These are phyloP conservation scores for Vireo griseus DNA, from an alignment of 2,797 vertebrate species.

Conservation along the genomic window DNA sequence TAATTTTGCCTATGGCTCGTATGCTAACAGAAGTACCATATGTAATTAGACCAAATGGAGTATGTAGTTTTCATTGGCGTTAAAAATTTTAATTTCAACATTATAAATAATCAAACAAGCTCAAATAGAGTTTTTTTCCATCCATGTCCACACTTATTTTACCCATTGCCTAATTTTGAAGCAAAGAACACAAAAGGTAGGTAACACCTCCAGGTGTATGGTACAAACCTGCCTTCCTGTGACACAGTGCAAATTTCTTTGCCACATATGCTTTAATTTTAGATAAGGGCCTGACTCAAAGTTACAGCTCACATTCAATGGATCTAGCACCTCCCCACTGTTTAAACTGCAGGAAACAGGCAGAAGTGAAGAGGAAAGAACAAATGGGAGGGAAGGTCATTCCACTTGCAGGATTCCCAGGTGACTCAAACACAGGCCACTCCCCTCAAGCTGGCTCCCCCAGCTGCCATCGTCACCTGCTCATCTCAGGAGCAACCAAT, in stretches of 20 bases:
- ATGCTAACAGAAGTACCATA: neutral
- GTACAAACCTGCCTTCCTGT: neutral
- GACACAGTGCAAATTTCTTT: neutral
- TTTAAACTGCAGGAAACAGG: neutral
- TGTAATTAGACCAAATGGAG: neutral
- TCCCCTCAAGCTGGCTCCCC: fast-evolving
- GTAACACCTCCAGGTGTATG: neutral
- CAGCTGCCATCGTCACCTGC: neutral
- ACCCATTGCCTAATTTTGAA: neutral
- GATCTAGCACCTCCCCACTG: neutral
- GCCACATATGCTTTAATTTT: slow-evolving; percentile 1
- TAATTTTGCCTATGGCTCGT: neutral
- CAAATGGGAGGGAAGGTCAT: neutral
- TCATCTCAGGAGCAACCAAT: neutral
- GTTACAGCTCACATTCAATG: neutral
- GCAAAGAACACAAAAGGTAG: neutral
- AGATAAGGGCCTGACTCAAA: neutral
- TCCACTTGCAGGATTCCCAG: neutral
- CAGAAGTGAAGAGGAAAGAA: neutral
- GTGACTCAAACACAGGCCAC: neutral
- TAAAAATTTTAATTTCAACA: neutral
- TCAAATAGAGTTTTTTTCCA: neutral
- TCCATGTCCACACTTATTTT: neutral
- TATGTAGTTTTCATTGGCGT: neutral
- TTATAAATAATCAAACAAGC: neutral